Evolutionary conservation across 2,888 invertebrate species (phyloP).

Genomic region (Sphaerophoria taeniata): DNA sequence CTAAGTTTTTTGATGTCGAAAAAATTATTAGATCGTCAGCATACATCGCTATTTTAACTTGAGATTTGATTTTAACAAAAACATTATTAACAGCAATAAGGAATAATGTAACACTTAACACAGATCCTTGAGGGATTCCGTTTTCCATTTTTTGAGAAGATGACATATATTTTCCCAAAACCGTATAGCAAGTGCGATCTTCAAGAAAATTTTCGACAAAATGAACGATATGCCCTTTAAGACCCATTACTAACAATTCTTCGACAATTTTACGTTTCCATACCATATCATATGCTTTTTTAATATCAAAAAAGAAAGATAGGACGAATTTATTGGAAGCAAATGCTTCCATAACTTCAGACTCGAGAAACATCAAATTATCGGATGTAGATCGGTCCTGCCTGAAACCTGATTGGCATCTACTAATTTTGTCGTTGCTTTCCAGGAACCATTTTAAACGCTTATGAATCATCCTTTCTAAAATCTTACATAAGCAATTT

Average conservation of each 20-base stretch:
- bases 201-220: neutral
- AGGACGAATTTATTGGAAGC: slow-evolving; percentile 2
- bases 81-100: neutral
- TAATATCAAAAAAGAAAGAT: slow-evolving; percentile 20
- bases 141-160: slow-evolving; percentile 16
- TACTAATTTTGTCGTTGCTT: neutral
- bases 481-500: slow-evolving; percentile 19
- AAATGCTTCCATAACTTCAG: slow-evolving; percentile 16
- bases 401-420: neutral
- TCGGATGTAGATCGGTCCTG: neutral
- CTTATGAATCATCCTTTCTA: slow-evolving; percentile 21
- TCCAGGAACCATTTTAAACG: slow-evolving; percentile 6
- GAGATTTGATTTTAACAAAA: neutral
- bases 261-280: slow-evolving; percentile 19
- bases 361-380: neutral
- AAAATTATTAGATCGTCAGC: slow-evolving; percentile 5
- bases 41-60: slow-evolving; percentile 1
- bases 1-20: slow-evolving; percentile 1
- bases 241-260: slow-evolving; percentile 1
- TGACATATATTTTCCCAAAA: neutral
- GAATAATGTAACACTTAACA: slow-evolving; percentile 1
- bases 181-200: neutral
- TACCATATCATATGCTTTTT: slow-evolving; percentile 26
- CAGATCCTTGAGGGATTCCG: slow-evolving; percentile 12
- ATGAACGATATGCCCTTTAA: slow-evolving; percentile 1